Evolutionary conservation across 2,113 vertebrate species (phyloP), one percentile per base, ranked within the genome.

Genomic region (Sinocyclocheilus maitianheensis): DNA sequence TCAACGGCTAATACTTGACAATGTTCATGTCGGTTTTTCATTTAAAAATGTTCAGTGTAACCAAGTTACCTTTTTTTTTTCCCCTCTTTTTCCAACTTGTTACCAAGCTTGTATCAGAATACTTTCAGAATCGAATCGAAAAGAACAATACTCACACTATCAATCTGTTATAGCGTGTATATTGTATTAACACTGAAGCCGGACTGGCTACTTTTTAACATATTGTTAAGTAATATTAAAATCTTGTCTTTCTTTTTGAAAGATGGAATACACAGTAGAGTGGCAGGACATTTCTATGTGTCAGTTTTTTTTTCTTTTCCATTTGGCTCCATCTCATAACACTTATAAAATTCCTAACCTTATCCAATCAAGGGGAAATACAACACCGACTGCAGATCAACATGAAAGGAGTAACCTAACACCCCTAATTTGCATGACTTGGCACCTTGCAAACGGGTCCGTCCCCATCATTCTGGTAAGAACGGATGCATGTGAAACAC

Each of bases 211-310:
- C 97, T 97, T 99, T 97, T 99, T 99, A 99, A 99, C 97, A 99
- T 99, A 99, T 99, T 99, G 97, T 99, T 99, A 99, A 99, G 97
- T 98, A 97, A 98, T 99, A 99, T 99, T 98, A 97, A 99, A 93
- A 98, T 97, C 97, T 97, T 98, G 96, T 99, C 98, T 99, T 99
- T 99, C 97, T 99, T 99, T 99, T 98, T 98, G 98, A 99, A 99
- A 99, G 98, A 99, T 99, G 97, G 97, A 99, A 98, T 98, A 99
- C 96, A 98, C 96, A 98, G 97, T 97, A 97, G 97, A 96, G 97
- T 96, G 96, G 96, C 96, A 97, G 96, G 96, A 95, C 87, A 93
- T 60, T 53, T 90, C 90, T 93, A 94, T 94, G 94, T 94, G 92
- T 94, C 92, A 93, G 93, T 93, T 94, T 34, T 4, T 4, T n/a